Base-by-base conservation (phyloP, 2,888 invertebrate species). In the Synergus itoensis region DNA sequence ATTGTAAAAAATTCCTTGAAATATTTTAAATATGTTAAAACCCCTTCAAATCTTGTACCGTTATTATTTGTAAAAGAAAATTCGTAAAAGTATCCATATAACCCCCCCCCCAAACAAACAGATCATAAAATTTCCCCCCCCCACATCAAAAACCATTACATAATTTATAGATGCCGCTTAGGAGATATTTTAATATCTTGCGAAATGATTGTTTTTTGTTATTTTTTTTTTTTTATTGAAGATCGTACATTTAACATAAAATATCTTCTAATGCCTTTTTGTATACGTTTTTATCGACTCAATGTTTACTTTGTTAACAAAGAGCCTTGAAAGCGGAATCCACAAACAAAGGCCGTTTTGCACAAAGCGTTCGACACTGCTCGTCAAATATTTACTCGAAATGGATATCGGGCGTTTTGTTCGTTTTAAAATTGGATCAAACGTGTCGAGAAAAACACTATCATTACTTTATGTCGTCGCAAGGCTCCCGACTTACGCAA, bases 391-490 rank as follows among this genome's bases (percentile, higher is more conserved):
- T 65, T 65, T 41, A 65, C 65, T 65, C 18, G 36, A 65, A 65
- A 65, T 65, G 65, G 40, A 65, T 65, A 65, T 65, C 65, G 41
- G 40, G 40, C 65, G 41, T 65, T 65, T 65, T 65, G 65, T 65
- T 65, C 65, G 41, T 11, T n/a, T 65, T 65, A 65, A 36, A 36
- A 65, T 65, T 65, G 40, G 65, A 65, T 40, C 65, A 65, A 40
- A 28, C 21, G 21, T 60, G 28, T 16, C n/a, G 65, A 65, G 41
- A 65, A 65, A 65, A 40, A 65, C n/a, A 11, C 21, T 60, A 60
- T 60, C 12, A 11, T 21, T 60, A 21, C 12, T 12, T 60, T 11
- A 16, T 14, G 48, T 14, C 43, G 53, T 63, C 16, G 16, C 40
- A 11, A 40, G 16, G n/a, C 12, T 63, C 16, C 40, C 11, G 65